Conservation (phyloP, 2,797 vertebrate genomes). For the Petrocephalus schoutedeni region DNA sequence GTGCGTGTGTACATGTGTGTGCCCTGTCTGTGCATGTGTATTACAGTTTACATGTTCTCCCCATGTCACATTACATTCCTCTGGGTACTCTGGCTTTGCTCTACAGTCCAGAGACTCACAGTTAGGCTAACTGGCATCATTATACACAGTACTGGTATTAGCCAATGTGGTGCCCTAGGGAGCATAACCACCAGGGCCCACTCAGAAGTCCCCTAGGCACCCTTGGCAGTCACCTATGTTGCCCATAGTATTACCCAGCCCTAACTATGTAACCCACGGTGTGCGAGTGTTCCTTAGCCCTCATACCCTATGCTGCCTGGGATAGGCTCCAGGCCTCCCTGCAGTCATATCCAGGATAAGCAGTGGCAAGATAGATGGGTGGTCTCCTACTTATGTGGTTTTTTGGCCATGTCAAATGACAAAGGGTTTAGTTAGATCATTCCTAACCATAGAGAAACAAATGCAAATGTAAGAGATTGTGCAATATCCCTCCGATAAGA, state of each 20-base stretch:
- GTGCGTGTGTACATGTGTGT: not conserved
- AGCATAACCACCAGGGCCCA: not conserved
- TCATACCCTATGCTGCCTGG: not conserved
- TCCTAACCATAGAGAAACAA: slow-evolving; percentile 12
- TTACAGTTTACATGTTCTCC: not conserved
- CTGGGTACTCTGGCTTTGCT: not conserved
- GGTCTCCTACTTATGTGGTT: slow-evolving; percentile 22
- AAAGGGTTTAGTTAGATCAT: slow-evolving; percentile 22
- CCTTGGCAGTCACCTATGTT: slow-evolving; percentile 18
- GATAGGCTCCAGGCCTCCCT: not conserved
- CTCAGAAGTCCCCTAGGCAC: slow-evolving; percentile 22
- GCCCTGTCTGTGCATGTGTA: not conserved
- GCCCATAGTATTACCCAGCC: not conserved
- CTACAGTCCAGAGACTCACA: not conserved
- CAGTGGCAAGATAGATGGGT: not conserved
- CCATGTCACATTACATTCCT: not conserved
- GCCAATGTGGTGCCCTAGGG: not conserved
- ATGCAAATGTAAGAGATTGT: not conserved
- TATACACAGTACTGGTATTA: not conserved
- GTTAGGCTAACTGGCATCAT: not conserved
- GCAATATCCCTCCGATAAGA: not conserved
- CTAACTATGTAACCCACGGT: not conserved
- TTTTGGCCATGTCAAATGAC: slow-evolving; percentile 23
- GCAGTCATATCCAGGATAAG: not conserved
- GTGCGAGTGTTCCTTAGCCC: not conserved